These are phyloP conservation scores for Raillietiella orientalis DNA, from an alignment of 2,888 invertebrate species.

Conservation along the genomic window DNA sequence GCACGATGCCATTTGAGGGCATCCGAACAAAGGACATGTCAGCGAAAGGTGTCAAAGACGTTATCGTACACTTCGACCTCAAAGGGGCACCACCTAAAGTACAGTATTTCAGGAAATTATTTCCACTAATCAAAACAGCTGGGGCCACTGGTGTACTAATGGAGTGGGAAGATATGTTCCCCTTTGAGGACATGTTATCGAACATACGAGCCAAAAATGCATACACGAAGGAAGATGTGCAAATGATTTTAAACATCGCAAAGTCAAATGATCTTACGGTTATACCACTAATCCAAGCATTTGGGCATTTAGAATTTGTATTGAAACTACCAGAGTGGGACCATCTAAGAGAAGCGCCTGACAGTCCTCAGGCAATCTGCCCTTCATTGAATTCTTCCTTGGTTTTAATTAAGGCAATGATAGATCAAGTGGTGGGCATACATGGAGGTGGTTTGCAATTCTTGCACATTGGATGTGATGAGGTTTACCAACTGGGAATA, in stretches of 20 bases:
- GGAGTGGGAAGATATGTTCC: slow-evolving; percentile 32
- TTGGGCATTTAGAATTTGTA: slow-evolving; percentile 26
- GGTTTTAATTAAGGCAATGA: slow-evolving; percentile 10
- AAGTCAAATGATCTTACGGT: slow-evolving; percentile 16
- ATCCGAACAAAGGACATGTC: too few species aligned
- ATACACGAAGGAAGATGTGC: slow-evolving; percentile 11
- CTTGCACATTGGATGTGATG: slow-evolving; percentile 38
- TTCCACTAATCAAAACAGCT: slow-evolving; percentile 23
- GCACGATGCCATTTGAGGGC: too few species aligned
- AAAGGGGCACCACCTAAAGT: slow-evolving; percentile 49
- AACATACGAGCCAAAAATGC: slow-evolving; percentile 15
- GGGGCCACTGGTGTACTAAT: slow-evolving; percentile 45
- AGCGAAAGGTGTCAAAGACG: slow-evolving; percentile 16
- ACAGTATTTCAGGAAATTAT: slow-evolving; percentile 22
- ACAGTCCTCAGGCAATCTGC: slow-evolving; percentile 23
- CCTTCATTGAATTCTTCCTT: slow-evolving; percentile 14
- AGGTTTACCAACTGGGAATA: slow-evolving; percentile 33
- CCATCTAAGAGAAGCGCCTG: slow-evolving; percentile 26
- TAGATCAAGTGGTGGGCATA: slow-evolving; percentile 11
- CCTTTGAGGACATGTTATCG: slow-evolving; percentile 16
- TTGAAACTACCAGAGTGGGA: slow-evolving; percentile 33
- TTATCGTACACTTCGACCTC: slow-evolving; percentile 46
- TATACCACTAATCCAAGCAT: slow-evolving; percentile 19
- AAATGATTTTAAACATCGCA: slow-evolving; percentile 9
- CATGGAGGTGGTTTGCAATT: slow-evolving; percentile 6